Evolutionary conservation across 2,888 invertebrate genomes (phyloP).

Genomic region (Myopa tessellatipennis): DNA sequence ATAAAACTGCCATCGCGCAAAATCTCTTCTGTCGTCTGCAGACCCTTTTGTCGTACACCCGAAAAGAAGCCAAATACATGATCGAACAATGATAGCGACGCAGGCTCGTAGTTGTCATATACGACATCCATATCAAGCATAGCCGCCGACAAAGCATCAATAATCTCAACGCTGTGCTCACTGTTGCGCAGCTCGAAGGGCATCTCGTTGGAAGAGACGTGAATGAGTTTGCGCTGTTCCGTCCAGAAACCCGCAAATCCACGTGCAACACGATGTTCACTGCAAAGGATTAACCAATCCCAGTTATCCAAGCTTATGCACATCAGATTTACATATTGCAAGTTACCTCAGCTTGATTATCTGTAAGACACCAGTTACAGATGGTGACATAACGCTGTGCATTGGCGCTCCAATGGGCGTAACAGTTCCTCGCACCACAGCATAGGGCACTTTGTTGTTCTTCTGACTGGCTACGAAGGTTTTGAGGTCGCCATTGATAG

Average conservation of each 20-base stretch:
- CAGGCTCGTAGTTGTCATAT: slow-evolving; percentile 82
- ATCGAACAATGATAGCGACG: slow-evolving; percentile 80
- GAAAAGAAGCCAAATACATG: slow-evolving; percentile 88
- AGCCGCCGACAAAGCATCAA: slow-evolving; percentile 81
- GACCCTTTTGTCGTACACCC: slow-evolving; percentile 83
- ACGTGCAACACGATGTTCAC: slow-evolving; percentile 85
- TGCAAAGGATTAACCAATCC: slow-evolving; percentile 55
- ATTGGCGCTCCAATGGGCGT: slow-evolving; percentile 82
- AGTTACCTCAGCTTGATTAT: slow-evolving; percentile 74
- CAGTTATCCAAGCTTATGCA: background rate
- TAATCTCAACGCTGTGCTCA: slow-evolving; percentile 76
- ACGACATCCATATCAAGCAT: slow-evolving; percentile 82
- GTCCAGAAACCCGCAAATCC: slow-evolving; percentile 89
- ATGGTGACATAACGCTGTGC: slow-evolving; percentile 78
- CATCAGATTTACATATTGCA: background rate
- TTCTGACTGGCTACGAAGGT: slow-evolving; percentile 74
- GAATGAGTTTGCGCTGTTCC: slow-evolving; percentile 82
- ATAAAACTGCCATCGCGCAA: slow-evolving; percentile 83
- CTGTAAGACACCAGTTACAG: slow-evolving; percentile 82
- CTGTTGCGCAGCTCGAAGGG: slow-evolving; percentile 81
- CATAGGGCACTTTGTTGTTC: slow-evolving; percentile 77
- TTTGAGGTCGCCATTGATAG: slow-evolving; percentile 75
- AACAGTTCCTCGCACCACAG: slow-evolving; percentile 80
- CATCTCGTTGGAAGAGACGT: slow-evolving; percentile 82
- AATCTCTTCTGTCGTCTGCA: slow-evolving; percentile 90